Evolutionary conservation across 2,797 vertebrate genomes (phyloP).

Genomic region (Mormyrops boulengeri): DNA sequence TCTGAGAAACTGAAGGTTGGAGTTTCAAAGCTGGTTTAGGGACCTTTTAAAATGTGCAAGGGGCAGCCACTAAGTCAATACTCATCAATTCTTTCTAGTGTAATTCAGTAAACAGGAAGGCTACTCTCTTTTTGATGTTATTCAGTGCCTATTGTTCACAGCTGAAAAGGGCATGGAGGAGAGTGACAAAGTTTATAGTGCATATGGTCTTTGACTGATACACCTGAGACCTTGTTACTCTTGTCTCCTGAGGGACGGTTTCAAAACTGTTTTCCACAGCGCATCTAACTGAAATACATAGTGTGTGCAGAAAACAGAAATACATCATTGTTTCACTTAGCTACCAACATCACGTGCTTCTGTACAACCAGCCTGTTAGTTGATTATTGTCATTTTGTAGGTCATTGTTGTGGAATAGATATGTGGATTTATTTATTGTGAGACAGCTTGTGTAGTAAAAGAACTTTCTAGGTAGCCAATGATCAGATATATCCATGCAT

Average conservation of each 20-base stretch:
- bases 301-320: background rate
- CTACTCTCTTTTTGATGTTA: background rate
- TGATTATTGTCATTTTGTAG: background rate
- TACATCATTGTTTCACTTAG: background rate
- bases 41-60: constrained; percentile 8
- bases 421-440: background rate
- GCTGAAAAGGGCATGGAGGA: constrained; percentile 3
- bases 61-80: constrained; percentile 5
- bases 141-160: background rate
- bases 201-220: background rate
- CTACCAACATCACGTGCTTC: background rate
- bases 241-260: background rate
- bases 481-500: background rate
- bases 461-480: background rate
- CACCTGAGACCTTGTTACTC: background rate
- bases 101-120: constrained; percentile 3
- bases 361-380: background rate
- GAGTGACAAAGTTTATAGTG: background rate
- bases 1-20: constrained; percentile 6
- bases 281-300: background rate
- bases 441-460: background rate
- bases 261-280: background rate
- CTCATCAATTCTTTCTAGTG: constrained; percentile 8
- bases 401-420: background rate
- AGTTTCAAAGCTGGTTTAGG: constrained; percentile 5